phyloP scores from a whole-genome alignment of 1,140 invertebrate genomes.

The Dendroctonus valens region DNA sequence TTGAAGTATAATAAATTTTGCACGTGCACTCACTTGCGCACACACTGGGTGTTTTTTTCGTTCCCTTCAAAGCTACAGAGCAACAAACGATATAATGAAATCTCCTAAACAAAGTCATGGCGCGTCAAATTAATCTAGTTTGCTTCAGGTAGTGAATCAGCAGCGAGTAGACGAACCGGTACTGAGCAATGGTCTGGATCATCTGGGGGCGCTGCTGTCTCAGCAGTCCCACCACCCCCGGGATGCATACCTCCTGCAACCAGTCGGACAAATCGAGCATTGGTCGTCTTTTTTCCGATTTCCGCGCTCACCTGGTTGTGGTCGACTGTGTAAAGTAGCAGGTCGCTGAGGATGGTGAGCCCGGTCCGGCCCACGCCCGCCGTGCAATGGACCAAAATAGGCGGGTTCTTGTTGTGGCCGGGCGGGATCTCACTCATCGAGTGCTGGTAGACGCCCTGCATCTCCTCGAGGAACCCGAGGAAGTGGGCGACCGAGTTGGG shows the following conservation, averaged over 20 bases:
- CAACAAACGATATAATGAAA: too few relatives aligned
- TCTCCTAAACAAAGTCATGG: too few relatives aligned
- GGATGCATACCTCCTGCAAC: conserved; percentile 71
- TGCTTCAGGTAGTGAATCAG: conserved; percentile 83
- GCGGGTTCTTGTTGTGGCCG: conserved; percentile 67
- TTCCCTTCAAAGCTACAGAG: too few relatives aligned
- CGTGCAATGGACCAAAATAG: conserved; percentile 69
- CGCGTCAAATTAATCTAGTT: conserved; percentile 73
- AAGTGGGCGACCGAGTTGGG: conserved; percentile 47
- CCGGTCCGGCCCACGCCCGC: conserved; percentile 71
- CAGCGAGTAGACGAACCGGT: conserved; percentile 84
- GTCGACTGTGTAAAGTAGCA: conserved; percentile 81
- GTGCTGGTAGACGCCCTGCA: conserved; percentile 77
- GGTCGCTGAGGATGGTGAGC: conserved; percentile 74
- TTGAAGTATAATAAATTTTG: too few relatives aligned
- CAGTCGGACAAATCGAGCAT: not conserved
- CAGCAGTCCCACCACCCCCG: conserved; percentile 70
- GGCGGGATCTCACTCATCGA: conserved; percentile 64
- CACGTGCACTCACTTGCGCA: too few relatives aligned
- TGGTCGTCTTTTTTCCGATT: not conserved
- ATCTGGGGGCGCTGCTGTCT: conserved; percentile 82
- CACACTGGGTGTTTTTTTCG: too few relatives aligned
- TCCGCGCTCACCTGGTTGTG: conserved; percentile 71
- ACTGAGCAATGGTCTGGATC: conserved; percentile 84
- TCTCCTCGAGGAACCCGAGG: conserved; percentile 76